These are phyloP conservation scores for Poeciliopsis presidionis DNA, from an alignment of 2,797 vertebrate species.

Conservation along the genomic window DNA sequence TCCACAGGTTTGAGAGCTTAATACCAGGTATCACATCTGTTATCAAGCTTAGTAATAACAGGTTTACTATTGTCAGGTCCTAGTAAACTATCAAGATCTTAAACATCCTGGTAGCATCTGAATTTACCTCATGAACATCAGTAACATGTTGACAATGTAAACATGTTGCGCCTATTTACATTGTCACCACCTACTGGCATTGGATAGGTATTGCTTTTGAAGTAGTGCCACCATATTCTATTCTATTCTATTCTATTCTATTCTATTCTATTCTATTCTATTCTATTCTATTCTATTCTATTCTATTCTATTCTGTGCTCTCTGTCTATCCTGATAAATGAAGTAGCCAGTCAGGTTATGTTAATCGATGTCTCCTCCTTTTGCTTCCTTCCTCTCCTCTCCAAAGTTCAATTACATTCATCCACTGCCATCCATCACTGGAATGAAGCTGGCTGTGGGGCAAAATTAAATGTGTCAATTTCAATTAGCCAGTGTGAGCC, in stretches of 20 bases:
- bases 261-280: slow-evolving; percentile 20
- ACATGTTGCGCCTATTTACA: neutral
- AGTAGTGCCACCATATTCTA: neutral
- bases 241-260: neutral
- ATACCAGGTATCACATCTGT: too few species aligned
- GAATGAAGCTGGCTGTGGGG: slow-evolving; percentile 77
- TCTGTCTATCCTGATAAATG: slow-evolving; percentile 74
- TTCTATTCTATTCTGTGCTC: slow-evolving; percentile 32
- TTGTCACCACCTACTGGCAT: neutral
- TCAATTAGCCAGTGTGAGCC: slow-evolving; percentile 76
- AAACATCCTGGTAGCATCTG: too few species aligned
- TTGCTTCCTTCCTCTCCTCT: slow-evolving; percentile 77
- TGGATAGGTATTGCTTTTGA: neutral
- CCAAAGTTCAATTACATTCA: slow-evolving; percentile 84
- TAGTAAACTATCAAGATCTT: too few species aligned
- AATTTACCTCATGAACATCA: too few species aligned
- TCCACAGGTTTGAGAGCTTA: too few species aligned
- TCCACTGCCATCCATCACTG: slow-evolving; percentile 82
- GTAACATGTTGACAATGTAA: too few species aligned
- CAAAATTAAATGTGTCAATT: slow-evolving; percentile 84
- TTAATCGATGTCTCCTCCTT: slow-evolving; percentile 79
- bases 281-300: slow-evolving; percentile 37
- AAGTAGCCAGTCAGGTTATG: slow-evolving; percentile 75
- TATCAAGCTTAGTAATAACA: too few species aligned
- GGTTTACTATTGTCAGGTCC: too few species aligned